Conservation (phyloP, 2,888 invertebrate genomes). For the Sphecodes monilicornis region DNA sequence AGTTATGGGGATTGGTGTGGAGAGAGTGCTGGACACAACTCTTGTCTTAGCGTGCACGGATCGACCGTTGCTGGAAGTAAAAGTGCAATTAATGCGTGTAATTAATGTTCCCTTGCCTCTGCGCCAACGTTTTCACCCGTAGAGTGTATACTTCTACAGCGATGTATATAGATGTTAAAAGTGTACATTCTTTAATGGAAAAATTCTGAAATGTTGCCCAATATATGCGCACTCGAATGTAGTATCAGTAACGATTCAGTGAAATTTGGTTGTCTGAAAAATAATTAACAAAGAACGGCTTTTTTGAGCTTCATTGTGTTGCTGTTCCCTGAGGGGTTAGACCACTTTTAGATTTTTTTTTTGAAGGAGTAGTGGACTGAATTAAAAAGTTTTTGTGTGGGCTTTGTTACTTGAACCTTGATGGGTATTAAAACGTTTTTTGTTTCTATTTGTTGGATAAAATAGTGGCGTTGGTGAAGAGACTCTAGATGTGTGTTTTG, state of each 20-base stretch:
- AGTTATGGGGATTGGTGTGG: neutral
- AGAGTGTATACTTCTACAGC: neutral
- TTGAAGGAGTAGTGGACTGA: neutral
- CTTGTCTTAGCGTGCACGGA: constrained; percentile 20
- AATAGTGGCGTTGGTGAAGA: neutral
- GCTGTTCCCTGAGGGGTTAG: neutral
- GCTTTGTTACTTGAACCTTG: neutral
- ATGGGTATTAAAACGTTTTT: neutral
- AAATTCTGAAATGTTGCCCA: neutral
- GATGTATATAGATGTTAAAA: neutral
- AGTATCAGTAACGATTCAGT: neutral
- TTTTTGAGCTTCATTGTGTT: neutral
- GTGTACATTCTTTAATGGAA: neutral
- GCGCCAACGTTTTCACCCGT: neutral
- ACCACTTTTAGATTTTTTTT: neutral
- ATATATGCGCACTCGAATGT: neutral
- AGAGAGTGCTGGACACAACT: constrained; percentile 10
- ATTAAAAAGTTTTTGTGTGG: neutral
- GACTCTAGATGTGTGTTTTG: neutral
- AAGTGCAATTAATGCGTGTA: constrained; percentile 45
- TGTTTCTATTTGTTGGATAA: neutral
- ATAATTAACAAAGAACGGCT: neutral
- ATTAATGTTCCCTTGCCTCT: constrained; percentile 34
- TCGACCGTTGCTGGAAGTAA: constrained; percentile 49
- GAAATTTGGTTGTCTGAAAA: neutral